Base-by-base conservation (phyloP, 2,888 invertebrate genomes). In the Phalera bucephala region DNA sequence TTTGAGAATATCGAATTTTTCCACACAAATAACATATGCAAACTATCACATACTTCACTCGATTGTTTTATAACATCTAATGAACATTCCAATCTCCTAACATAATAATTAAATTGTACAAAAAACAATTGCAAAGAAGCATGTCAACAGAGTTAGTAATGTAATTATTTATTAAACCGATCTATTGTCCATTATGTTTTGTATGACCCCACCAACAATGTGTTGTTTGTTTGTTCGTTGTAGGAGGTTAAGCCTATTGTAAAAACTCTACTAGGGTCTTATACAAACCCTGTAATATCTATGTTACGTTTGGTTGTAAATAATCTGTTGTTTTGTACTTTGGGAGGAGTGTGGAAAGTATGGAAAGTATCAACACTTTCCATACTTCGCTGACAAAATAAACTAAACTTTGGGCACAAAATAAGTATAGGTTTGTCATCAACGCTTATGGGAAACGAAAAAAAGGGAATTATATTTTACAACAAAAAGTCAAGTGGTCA, bases 211-310 rank as follows among this genome's bases (percentile, higher is more conserved):
- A 9, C 6, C 15, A 34, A 46, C 46, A 52, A 49, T 48, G 45
- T 42, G 48, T 43, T 26, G 2, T 27, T 14, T 39, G 20, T 11
- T 39, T 36, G 6, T 36, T 28, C 25, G 15, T 26, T 45, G 38
- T 45, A 44, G 26, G 6, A 11, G 36, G 28, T 0, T 14, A 4
- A 23, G 31, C 36, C 44, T 45, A 37, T 61, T 61, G 53, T 51
- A 29, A 45, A 45, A 59, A 52, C 42, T 40, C 51, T 62, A 51
- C 43, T 57, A 60, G 54, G 64, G 44, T 63, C 48, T 64, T 68
- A 67, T 53, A 32, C 41, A 61, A 63, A 49, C 41, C 37, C 33
- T 51, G 33, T 67, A 43, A 64, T 52, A 51, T 22, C 28, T 28
- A 9, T 28, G 15, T 15, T 9, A 28, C 15, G 10, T n/a, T n/a